Percentiles rank a stretch among this genome's conserved stretches.
phyloP scores from a whole-genome alignment of 2,797 vertebrate genomes.

The Hybognathus amarus region DNA sequence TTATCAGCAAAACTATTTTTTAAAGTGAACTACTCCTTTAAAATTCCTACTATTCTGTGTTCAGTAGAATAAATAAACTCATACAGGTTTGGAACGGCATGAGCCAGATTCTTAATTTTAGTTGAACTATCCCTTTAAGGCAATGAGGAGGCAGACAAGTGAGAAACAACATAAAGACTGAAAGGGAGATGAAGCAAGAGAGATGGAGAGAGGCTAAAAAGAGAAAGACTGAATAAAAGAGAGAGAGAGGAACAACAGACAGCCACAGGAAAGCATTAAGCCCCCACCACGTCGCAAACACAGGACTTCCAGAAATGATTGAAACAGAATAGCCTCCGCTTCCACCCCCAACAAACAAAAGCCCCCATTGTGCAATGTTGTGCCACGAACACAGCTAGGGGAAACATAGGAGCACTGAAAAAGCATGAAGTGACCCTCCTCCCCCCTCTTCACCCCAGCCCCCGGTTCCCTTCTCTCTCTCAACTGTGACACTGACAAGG shows the following conservation, averaged over 20 bases:
- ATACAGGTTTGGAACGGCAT: neutral
- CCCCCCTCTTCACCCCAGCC: slow-evolving; percentile 39
- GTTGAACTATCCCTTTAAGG: slow-evolving; percentile 20
- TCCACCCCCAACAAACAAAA: slow-evolving; percentile 85
- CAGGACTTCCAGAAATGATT: slow-evolving; percentile 90
- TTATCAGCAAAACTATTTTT: no score
- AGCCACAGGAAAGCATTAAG: slow-evolving; percentile 68
- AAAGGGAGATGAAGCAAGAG: slow-evolving; percentile 14
- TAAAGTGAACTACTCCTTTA: no score
- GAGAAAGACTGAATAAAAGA: slow-evolving; percentile 16
- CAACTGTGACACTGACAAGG: slow-evolving; percentile 62
- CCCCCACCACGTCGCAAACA: slow-evolving; percentile 80
- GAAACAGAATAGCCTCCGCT: slow-evolving; percentile 82
- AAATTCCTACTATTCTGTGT: no score
- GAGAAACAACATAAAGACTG: slow-evolving; percentile 35
- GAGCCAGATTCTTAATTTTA: neutral
- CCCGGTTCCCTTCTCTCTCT: slow-evolving; percentile 44
- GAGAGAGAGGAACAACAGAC: slow-evolving; percentile 31
- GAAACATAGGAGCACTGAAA: slow-evolving; percentile 84
- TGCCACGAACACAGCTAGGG: slow-evolving; percentile 79
- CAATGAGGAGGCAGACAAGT: slow-evolving; percentile 23
- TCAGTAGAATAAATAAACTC: neutral
- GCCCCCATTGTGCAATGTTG: slow-evolving; percentile 80
- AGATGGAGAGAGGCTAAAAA: slow-evolving; percentile 2
- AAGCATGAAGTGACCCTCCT: slow-evolving; percentile 66